A percentile compares a stretch with the other conserved stretches of the same genome.
Conservation (phyloP, 2,113 vertebrate genomes). For the Echinops telfairi region DNA sequence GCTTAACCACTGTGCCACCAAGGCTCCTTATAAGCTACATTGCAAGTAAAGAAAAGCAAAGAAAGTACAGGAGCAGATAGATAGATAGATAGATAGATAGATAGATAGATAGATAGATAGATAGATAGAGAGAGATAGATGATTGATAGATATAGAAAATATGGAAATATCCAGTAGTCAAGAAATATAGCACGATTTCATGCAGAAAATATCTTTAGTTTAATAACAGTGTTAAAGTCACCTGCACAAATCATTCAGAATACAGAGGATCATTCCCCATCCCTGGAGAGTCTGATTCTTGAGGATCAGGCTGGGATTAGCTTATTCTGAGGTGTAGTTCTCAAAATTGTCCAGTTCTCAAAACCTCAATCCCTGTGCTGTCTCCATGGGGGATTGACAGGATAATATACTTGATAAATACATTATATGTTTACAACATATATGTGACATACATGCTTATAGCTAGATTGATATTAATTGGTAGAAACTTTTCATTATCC, state of each 20-base stretch:
- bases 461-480: not conserved
- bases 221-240: not conserved
- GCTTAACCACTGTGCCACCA: too few relatives aligned
- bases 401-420: conserved; percentile 17
- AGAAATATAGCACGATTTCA: not conserved
- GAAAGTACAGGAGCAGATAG: too few relatives aligned
- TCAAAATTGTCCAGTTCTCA: not conserved
- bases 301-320: not conserved
- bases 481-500: conserved; percentile 20
- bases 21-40: too few relatives aligned
- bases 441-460: not conserved
- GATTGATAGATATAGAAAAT: not conserved
- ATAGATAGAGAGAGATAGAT: not conserved
- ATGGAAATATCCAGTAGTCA: not conserved
- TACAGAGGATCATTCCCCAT: not conserved
- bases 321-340: not conserved
- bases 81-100: too few relatives aligned
- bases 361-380: not conserved
- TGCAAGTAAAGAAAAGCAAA: too few relatives aligned
- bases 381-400: not conserved
- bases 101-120: too few relatives aligned
- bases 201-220: not conserved
- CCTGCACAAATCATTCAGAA: not conserved
- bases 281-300: not conserved
- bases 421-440: not conserved